Conservation (phyloP, 2,113 vertebrate genomes). For the Ammodytes marinus region DNA sequence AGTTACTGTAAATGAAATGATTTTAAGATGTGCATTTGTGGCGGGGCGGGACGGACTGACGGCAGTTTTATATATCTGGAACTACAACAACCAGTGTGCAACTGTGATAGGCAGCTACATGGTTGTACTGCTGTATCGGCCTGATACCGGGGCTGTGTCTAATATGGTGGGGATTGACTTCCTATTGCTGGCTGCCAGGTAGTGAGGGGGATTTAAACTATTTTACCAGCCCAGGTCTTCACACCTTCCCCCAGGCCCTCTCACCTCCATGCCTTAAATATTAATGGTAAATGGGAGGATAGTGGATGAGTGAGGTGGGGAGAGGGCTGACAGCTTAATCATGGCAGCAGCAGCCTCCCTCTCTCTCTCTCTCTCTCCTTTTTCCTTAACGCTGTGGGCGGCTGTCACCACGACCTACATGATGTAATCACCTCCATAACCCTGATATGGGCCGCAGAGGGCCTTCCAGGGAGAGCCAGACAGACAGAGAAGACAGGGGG, state of each 20-base stretch:
- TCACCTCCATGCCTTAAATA: conserved; percentile 82
- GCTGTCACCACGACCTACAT: conserved; percentile 84
- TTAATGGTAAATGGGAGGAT: conserved; percentile 80
- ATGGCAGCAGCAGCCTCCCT: conserved; percentile 71
- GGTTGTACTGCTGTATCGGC: conserved; percentile 64
- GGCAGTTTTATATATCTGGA: conserved; percentile 47
- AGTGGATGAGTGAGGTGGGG: conserved; percentile 69
- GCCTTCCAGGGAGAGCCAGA: conserved; percentile 55
- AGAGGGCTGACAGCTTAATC: conserved; percentile 83
- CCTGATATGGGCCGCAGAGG: conserved; percentile 75
- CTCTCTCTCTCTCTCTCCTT: conserved; percentile 34
- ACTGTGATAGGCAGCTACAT: conserved; percentile 61
- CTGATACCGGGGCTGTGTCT: conserved; percentile 78
- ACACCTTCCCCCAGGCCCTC: conserved; percentile 79
- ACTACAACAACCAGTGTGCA: conserved; percentile 50
- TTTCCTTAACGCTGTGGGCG: conserved; percentile 71
- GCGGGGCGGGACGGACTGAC: conserved; percentile 39
- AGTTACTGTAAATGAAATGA: conserved; percentile 45
- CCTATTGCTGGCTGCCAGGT: conserved; percentile 66
- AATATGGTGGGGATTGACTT: conserved; percentile 78
- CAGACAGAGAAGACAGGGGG: conserved; percentile 18
- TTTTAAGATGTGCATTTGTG: conserved; percentile 38
- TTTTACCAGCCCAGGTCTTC: conserved; percentile 80
- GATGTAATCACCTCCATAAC: conserved; percentile 83
- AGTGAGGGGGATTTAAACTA: conserved; percentile 77